Base-by-base conservation (phyloP, 2,888 invertebrate species). In the Onchidella celtica region DNA sequence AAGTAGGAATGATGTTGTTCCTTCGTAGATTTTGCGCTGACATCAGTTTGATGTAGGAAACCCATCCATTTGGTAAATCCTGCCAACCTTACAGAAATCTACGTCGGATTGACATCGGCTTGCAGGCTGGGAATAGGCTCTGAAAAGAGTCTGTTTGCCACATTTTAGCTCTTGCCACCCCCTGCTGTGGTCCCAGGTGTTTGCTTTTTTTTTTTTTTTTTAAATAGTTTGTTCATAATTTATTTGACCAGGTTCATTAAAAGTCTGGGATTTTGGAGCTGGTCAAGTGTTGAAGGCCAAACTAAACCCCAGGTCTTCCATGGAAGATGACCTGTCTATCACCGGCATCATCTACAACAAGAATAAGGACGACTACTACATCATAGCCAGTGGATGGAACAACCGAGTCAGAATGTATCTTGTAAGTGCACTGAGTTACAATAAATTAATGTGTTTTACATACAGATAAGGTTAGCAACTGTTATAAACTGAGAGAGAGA, bases 211-310 rank as follows among this genome's bases (percentile, higher is more conserved):
- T n/a, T n/a, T n/a, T n/a, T n/a, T n/a, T n/a, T n/a, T n/a, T n/a
- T n/a, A n/a, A n/a, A n/a, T n/a, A n/a, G n/a, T n/a, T n/a, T n/a
- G n/a, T n/a, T n/a, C n/a, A n/a, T n/a, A n/a, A n/a, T n/a, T n/a
- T 74, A 6, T 55, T 68, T 76, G 40, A 79, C 2, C 76, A 92
- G 92, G 92, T 11, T 93, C 93, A 21, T 81, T 93, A 27, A 91
- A 91, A 82, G 88, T 93, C 59, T 93, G 93, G 93, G 92, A 93
- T 82, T 90, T 92, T 85, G 92, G 92, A 14, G 91, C 93, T 6
- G 92, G 92, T n/a, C 92, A 93, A 87, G 88, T 90, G 85, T 88
- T 92, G 66, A 93, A 93, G 83, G 85, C 78, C 40, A 84, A 66
- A 85, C 85, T 32, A 75, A 88, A 57, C 34, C 74, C 27, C 75